Percentiles rank a stretch among this genome's conserved stretches.
Evolutionary conservation across 2,888 invertebrate species (phyloP).

Genomic region (Adineta ricciae): DNA sequence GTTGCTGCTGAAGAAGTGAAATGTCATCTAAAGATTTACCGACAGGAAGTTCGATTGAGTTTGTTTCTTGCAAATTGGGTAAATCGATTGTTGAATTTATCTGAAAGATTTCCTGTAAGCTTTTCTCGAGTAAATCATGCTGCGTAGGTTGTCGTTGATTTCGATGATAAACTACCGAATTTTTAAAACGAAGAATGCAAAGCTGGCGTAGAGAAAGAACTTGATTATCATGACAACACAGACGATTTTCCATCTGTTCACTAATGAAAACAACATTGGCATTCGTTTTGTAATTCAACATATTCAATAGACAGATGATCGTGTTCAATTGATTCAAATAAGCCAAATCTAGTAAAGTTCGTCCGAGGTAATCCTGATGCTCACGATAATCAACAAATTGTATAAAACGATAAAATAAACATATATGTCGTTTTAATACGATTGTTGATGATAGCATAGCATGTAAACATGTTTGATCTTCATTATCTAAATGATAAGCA

Average conservation of each 20-base stretch:
- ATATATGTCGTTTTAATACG: neutral
- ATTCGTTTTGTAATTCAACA: neutral
- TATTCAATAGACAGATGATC: neutral
- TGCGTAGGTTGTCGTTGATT: neutral
- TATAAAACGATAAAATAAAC: neutral
- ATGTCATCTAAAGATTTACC: neutral
- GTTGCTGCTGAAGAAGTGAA: neutral
- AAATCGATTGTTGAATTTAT: neutral
- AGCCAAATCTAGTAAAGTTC: conserved; percentile 15
- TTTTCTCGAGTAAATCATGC: neutral
- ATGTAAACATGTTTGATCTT: conserved; percentile 15
- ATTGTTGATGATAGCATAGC: conserved; percentile 10
- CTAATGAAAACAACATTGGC: neutral
- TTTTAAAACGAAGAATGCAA: neutral
- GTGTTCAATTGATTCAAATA: neutral
- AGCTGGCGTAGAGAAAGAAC: neutral
- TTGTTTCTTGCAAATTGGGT: too few relatives aligned
- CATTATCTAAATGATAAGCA: conserved; percentile 21
- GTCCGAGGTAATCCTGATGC: neutral
- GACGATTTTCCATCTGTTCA: neutral
- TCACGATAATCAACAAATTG: neutral
- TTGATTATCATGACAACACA: neutral
- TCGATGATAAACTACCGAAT: neutral
- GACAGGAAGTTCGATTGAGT: neutral
- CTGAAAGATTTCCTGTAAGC: neutral